These are phyloP conservation scores for Formica aserva DNA, from an alignment of 2,888 invertebrate genomes.

Conservation along the genomic window DNA sequence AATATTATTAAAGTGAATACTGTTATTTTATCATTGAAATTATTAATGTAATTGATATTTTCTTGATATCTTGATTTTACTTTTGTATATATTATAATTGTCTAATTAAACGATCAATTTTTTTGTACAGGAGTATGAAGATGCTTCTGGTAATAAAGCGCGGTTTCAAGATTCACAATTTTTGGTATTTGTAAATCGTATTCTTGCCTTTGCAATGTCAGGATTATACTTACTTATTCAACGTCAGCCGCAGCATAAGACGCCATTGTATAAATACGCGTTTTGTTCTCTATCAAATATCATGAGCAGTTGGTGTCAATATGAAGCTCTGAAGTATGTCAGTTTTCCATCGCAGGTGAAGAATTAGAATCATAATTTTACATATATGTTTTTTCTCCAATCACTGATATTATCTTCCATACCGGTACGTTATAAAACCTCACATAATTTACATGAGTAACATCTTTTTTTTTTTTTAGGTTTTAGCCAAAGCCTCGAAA, in stretches of 20 bases:
- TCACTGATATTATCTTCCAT: background rate
- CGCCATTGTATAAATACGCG: constrained; percentile 97
- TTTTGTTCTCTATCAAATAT: constrained; percentile 99
- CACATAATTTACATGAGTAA: constrained; percentile 5
- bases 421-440: background rate
- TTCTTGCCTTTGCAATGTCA: constrained; percentile 93
- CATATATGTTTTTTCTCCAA: background rate
- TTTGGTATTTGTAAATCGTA: constrained; percentile 97
- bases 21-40: background rate
- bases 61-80: background rate
- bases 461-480: constrained; percentile 85
- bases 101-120: background rate
- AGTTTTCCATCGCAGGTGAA: constrained; percentile 98
- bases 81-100: background rate
- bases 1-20: constrained; percentile 7
- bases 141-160: constrained; percentile 88
- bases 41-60: background rate
- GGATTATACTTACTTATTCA: constrained; percentile 88
- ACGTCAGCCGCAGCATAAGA: constrained; percentile 90
- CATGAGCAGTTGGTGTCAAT: constrained; percentile 99
- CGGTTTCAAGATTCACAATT: constrained; percentile 98
- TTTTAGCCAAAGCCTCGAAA: constrained; percentile 98
- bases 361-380: background rate
- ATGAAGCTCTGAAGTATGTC: constrained; percentile 99
- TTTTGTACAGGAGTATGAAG: constrained; percentile 88